Base-by-base conservation (phyloP, 2,797 vertebrate species). In the Phoeniculus purpureus region DNA sequence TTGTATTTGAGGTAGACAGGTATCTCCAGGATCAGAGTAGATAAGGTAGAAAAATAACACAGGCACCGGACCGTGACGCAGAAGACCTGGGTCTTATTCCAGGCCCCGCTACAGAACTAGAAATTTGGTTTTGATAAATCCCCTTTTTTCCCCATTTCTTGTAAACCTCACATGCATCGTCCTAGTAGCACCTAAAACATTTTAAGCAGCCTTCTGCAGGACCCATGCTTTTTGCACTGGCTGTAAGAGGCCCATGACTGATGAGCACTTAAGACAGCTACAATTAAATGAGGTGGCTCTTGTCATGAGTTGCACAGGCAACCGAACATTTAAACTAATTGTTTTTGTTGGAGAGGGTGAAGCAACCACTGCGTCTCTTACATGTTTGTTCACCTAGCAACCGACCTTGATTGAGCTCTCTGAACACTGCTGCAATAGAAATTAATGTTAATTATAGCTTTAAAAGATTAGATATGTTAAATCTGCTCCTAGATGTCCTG, bases 361-460 rank as follows among this genome's bases (percentile, higher is more conserved):
- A 87, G 66, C 26, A 81, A 34, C 27, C 10, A 43, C 56, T 92
- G 25, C 5, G 23, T 79, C 51, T 81, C 61, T 61, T 20, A 32
- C 1, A 12, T 29, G 32, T 84, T 86, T 91, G 58, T 47, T 91
- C 75, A 85, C 61, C 72, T 58, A 85, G 61, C 2, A 25, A 52
- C 60, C 68, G 65, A 90, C 87, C 66, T 82, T 75, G 61, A 85
- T 2, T 31, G 72, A 93, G 78, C 17, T 89, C 60, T 65, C 78
- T 56, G 45, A 90, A 85, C 31, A 71, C 26, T 43, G 76, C 32
- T 48, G 81, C 21, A 75, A 58, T 22, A 85, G 29, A 91, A 95
- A 91, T 82, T 93, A 90, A 85, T 72, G 62, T 31, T 75, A 89
- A 85, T 91, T 93, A 73, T 20, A 87, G 22, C 31, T 88, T 80